Percentiles rank a stretch among this genome's conserved stretches.
These are phyloP conservation scores for Vombatus ursinus DNA, from an alignment of 2,113 vertebrate genomes.

Conservation along the genomic window DNA sequence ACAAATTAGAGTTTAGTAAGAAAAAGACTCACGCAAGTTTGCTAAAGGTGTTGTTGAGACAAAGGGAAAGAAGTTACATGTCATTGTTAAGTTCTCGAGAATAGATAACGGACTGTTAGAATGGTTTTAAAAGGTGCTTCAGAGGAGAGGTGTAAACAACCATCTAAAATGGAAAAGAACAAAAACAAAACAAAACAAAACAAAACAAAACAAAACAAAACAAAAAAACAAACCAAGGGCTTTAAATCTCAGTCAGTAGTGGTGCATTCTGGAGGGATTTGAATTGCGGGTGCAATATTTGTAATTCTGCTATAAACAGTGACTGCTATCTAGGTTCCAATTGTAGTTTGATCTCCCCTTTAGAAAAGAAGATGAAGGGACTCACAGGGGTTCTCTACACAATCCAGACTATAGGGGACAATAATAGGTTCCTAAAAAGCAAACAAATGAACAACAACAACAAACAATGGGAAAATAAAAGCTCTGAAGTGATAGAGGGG, in stretches of 20 bases:
- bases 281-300: too few species aligned
- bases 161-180: not conserved
- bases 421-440: too few species aligned
- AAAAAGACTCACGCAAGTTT: conserved; percentile 19
- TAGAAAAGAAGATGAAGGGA: not conserved
- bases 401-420: too few species aligned
- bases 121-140: too few species aligned
- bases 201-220: too few species aligned
- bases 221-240: not conserved
- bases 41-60: conserved; percentile 7
- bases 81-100: not conserved
- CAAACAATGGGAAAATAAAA: too few species aligned
- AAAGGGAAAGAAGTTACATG: not conserved
- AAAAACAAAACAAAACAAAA: too few species aligned
- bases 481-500: too few species aligned
- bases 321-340: not conserved
- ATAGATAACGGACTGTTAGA: not conserved
- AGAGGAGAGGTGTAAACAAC: not conserved
- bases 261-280: not conserved
- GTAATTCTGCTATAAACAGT: not conserved
- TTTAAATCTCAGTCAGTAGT: not conserved
- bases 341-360: not conserved
- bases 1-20: conserved; percentile 17
- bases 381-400: too few species aligned
- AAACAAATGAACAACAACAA: too few species aligned